A percentile compares a stretch with the other conserved stretches of the same genome.
Evolutionary conservation across 2,797 vertebrate species (phyloP).

Genomic region (Steatocranus sp.): DNA sequence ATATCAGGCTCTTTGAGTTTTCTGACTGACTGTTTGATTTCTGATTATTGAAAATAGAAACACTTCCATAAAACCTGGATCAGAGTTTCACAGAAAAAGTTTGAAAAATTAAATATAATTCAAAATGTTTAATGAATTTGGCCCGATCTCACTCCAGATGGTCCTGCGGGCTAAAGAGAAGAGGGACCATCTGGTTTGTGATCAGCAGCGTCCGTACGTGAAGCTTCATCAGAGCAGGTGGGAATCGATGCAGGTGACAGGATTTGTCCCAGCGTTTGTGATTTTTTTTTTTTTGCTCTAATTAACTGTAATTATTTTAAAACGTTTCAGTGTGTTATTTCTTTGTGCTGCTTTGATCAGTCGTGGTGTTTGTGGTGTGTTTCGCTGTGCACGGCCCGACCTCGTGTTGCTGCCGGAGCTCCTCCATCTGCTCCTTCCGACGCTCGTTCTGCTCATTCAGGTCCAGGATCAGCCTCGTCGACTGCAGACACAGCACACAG

Average conservation of each 20-base stretch:
- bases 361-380: background rate
- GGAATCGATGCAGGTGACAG: background rate
- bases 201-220: background rate
- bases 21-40: background rate
- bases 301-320: background rate
- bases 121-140: background rate
- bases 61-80: background rate
- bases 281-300: background rate
- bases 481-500: constrained; percentile 44
- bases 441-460: constrained; percentile 44
- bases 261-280: background rate
- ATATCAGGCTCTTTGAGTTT: background rate
- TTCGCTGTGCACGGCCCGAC: constrained; percentile 3
- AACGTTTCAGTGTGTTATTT: background rate
- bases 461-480: constrained; percentile 62
- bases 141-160: background rate
- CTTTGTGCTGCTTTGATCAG: background rate
- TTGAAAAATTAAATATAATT: background rate
- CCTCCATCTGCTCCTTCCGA: constrained; percentile 42
- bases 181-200: background rate
- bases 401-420: constrained; percentile 34
- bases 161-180: background rate
- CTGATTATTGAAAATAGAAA: background rate
- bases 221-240: fast-evolving
- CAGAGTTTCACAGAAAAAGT: background rate